Conservation (phyloP, 2,797 vertebrate species). For the Pangasius larnaudii region DNA sequence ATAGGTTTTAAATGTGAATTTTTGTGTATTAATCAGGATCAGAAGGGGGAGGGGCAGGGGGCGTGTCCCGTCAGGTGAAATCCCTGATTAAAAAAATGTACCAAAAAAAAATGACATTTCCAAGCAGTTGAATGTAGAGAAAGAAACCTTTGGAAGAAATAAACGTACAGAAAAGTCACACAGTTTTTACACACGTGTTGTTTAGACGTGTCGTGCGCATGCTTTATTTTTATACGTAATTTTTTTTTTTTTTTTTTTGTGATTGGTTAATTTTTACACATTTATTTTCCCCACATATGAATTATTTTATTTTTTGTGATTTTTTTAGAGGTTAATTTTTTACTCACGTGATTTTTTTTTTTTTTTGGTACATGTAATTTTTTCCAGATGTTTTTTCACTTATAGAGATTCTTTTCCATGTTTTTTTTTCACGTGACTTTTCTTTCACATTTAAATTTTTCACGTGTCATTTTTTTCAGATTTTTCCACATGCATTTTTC, state of each 20-base stretch:
- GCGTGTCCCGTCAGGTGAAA: neutral
- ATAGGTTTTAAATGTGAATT: constrained; percentile 43
- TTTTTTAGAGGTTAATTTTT: neutral
- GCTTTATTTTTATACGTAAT: neutral
- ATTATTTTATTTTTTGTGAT: neutral
- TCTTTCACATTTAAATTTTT: neutral
- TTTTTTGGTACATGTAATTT: neutral
- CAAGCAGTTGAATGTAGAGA: neutral
- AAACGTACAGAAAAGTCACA: neutral
- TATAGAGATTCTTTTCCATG: neutral
- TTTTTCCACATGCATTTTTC: neutral
- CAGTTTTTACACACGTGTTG: no score
- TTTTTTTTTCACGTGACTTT: neutral
- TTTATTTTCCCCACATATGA: neutral
- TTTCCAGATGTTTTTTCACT: neutral
- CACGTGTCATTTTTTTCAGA: neutral
- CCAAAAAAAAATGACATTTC: neutral
- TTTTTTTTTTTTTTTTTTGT: neutral
- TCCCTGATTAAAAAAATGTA: neutral
- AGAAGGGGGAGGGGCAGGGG: neutral
- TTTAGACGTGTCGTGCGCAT: neutral
- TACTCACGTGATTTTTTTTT: neutral
- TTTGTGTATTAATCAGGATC: constrained; percentile 36
- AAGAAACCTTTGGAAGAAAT: neutral
- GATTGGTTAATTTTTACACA: neutral